phyloP scores from a whole-genome alignment of 2,113 vertebrate genomes.

The Bos indicus region DNA sequence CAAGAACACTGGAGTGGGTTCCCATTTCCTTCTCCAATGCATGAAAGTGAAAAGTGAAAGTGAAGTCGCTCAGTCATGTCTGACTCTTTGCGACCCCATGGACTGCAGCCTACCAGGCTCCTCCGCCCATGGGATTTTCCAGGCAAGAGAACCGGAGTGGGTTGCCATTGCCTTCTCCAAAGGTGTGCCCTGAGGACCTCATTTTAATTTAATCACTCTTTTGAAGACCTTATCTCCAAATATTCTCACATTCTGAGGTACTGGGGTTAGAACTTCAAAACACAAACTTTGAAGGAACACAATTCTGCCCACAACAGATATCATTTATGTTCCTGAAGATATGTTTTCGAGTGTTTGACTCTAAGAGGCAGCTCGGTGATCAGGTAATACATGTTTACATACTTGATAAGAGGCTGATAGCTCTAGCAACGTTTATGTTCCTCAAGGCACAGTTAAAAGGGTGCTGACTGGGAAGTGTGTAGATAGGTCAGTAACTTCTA shows the following conservation, averaged over 20 bases:
- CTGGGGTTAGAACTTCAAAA: background rate
- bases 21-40: too few relatives aligned
- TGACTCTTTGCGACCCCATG: too few relatives aligned
- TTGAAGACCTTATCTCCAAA: background rate
- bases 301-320: background rate
- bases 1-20: too few relatives aligned
- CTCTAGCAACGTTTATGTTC: background rate
- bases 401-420: background rate
- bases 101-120: too few relatives aligned
- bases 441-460: background rate
- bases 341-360: background rate
- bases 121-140: too few relatives aligned
- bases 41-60: too few relatives aligned
- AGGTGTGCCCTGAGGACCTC: background rate
- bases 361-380: background rate
- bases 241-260: background rate
- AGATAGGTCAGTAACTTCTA: background rate
- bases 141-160: too few relatives aligned
- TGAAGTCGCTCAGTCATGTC: too few relatives aligned
- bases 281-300: background rate
- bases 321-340: background rate
- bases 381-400: background rate
- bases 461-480: background rate
- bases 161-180: too few relatives aligned
- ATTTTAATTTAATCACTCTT: background rate